Percentiles rank a stretch among this genome's conserved stretches.
phyloP scores from a whole-genome alignment of 2,113 vertebrate species.

The Fregetta grallaria region DNA sequence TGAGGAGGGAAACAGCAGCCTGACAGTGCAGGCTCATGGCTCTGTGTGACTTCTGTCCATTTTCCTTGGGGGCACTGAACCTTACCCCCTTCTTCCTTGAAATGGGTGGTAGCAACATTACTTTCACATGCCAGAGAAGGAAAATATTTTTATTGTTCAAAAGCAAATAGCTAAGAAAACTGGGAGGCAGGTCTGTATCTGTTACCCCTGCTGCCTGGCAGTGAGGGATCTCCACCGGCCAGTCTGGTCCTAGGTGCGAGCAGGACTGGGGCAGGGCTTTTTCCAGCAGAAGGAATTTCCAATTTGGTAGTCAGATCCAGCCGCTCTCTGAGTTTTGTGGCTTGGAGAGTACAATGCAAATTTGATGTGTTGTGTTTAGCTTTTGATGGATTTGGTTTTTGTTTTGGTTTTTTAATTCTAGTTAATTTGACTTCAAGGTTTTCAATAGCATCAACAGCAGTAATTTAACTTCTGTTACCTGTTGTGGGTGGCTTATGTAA shows the following conservation, averaged over 20 bases:
- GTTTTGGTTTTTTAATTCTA: neutral
- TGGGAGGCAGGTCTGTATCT: neutral
- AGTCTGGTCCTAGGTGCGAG: neutral
- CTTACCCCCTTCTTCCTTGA: neutral
- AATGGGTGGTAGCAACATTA: neutral
- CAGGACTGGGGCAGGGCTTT: neutral
- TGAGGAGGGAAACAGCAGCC: neutral
- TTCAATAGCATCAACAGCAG: constrained; percentile 14
- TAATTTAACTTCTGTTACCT: constrained; percentile 54
- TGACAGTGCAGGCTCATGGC: neutral
- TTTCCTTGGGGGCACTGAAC: neutral
- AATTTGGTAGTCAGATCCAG: neutral
- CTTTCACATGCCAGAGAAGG: neutral
- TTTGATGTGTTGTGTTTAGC: neutral
- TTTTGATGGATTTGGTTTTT: neutral
- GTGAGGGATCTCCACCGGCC: neutral
- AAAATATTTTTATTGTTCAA: neutral
- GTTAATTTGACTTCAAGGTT: constrained; percentile 47
- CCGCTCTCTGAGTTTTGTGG: neutral
- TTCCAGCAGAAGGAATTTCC: neutral
- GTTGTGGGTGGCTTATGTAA: constrained; percentile 54
- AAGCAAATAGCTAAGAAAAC: neutral
- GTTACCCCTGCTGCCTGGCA: neutral
- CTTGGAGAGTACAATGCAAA: neutral
- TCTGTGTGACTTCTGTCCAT: neutral